Conservation (phyloP, 2,888 invertebrate genomes). For the Plagodis dolabraria region DNA sequence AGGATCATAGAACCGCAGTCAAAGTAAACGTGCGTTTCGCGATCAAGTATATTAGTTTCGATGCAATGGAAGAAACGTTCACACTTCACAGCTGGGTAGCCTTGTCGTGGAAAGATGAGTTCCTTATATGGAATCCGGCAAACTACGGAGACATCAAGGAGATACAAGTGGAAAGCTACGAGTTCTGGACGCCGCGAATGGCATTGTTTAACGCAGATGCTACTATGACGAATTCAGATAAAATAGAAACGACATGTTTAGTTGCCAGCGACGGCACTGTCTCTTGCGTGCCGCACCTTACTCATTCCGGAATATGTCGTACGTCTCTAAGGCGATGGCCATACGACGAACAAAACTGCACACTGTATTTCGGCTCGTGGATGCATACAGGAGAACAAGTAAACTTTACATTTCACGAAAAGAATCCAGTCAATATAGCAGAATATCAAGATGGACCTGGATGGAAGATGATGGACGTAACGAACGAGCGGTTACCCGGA, state of each 20-base stretch:
- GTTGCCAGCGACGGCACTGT: slow-evolving; percentile 83
- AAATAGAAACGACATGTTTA: slow-evolving; percentile 80
- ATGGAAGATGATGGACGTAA: slow-evolving; percentile 83
- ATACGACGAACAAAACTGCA: slow-evolving; percentile 87
- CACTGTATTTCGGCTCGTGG: slow-evolving; percentile 88
- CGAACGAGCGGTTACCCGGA: slow-evolving; percentile 72
- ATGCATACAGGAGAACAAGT: slow-evolving; percentile 87
- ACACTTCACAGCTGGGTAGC: slow-evolving; percentile 84
- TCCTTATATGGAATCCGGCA: slow-evolving; percentile 88
- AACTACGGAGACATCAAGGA: slow-evolving; percentile 87
- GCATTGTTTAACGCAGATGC: slow-evolving; percentile 88
- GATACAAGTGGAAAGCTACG: slow-evolving; percentile 86
- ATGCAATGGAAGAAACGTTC: slow-evolving; percentile 73
- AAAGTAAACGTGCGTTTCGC: slow-evolving; percentile 82
- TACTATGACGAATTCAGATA: slow-evolving; percentile 58
- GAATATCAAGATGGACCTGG: slow-evolving; percentile 83
- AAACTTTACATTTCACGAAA: slow-evolving; percentile 71
- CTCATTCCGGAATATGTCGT: slow-evolving; percentile 84
- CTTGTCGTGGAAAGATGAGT: slow-evolving; percentile 86
- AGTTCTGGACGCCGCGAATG: slow-evolving; percentile 91
- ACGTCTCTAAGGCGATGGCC: slow-evolving; percentile 87
- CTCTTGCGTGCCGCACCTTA: slow-evolving; percentile 85
- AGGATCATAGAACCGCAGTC: slow-evolving; percentile 76
- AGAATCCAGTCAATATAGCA: slow-evolving; percentile 64
- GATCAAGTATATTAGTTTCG: slow-evolving; percentile 83